A percentile compares a stretch with the other conserved stretches of the same genome.
These are phyloP conservation scores for Microplitis deprimator DNA, from an alignment of 2,888 invertebrate genomes.

Conservation along the genomic window DNA sequence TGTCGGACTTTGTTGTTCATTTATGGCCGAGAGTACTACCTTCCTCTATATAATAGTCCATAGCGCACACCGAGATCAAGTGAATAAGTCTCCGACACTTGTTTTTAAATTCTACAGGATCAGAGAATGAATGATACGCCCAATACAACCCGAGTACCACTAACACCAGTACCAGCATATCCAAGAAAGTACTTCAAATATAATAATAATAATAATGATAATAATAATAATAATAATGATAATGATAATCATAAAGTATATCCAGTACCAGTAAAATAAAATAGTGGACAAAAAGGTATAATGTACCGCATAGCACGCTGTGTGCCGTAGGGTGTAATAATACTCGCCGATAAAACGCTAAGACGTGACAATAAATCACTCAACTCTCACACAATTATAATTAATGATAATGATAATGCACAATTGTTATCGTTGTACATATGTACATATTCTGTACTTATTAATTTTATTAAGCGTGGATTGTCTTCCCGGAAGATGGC, in stretches of 20 bases:
- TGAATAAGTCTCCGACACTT: conserved; percentile 23
- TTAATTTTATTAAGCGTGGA: conserved; percentile 68
- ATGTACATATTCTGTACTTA: conserved; percentile 72
- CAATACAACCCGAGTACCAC: background rate
- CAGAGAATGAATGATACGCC: conserved; percentile 28
- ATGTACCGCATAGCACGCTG: background rate
- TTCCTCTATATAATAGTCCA: conserved; percentile 18
- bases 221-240: background rate
- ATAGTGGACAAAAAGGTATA: background rate
- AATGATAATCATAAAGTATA: background rate
- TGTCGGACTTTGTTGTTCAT: conserved; percentile 22
- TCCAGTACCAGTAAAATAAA: background rate
- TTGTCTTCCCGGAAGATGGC: conserved; percentile 48
- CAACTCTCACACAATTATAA: conserved; percentile 59
- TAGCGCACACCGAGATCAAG: background rate
- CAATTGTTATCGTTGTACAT: conserved; percentile 69
- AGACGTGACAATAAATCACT: conserved; percentile 58
- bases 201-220: background rate
- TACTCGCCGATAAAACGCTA: conserved; percentile 34
- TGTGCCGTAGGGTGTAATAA: conserved; percentile 28
- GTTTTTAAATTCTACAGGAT: conserved; percentile 27
- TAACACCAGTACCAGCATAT: background rate
- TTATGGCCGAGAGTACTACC: conserved; percentile 2
- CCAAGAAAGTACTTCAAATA: background rate
- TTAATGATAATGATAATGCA: conserved; percentile 62